These are phyloP conservation scores for Macrotrachela quadricornifera DNA, from an alignment of 1,140 invertebrate genomes.

Conservation along the genomic window DNA sequence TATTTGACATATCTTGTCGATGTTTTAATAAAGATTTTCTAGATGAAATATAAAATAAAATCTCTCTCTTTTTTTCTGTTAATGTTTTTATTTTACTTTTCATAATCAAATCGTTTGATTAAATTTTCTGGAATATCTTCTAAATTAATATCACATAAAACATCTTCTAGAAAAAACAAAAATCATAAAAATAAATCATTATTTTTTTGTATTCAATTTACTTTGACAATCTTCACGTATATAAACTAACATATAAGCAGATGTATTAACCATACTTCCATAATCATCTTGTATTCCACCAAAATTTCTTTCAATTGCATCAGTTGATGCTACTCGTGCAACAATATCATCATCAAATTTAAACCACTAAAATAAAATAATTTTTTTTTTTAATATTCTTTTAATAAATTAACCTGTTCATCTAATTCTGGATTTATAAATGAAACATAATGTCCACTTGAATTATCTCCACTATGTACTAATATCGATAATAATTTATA, in stretches of 20 bases:
- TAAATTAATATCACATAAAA: no score
- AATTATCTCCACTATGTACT: conserved; percentile 98
- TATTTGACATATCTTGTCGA: no score
- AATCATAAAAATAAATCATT: no score
- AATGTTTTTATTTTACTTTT: no score
- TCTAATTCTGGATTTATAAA: conserved; percentile 95
- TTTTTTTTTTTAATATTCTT: no score
- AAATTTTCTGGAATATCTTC: no score
- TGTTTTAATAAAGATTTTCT: no score
- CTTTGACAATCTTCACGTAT: conserved; percentile 43
- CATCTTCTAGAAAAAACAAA: no score
- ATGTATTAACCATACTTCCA: conserved; percentile 80
- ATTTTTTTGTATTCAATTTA: no score
- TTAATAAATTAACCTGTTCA: conserved; percentile 15
- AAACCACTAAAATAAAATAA: conserved; percentile 49
- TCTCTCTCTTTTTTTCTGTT: no score
- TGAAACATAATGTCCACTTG: conserved; percentile 97
- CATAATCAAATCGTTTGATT: no score
- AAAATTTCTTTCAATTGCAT: conserved; percentile 93
- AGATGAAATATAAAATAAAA: no score
- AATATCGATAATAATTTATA: conserved; percentile 95
- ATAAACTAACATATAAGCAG: conserved; percentile 99
- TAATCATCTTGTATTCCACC: conserved; percentile 68
- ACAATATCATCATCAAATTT: conserved; percentile 99
- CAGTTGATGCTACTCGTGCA: conserved; percentile 73